Evolutionary conservation across 1,140 invertebrate genomes (phyloP).

Genomic region (Galleria mellonella): DNA sequence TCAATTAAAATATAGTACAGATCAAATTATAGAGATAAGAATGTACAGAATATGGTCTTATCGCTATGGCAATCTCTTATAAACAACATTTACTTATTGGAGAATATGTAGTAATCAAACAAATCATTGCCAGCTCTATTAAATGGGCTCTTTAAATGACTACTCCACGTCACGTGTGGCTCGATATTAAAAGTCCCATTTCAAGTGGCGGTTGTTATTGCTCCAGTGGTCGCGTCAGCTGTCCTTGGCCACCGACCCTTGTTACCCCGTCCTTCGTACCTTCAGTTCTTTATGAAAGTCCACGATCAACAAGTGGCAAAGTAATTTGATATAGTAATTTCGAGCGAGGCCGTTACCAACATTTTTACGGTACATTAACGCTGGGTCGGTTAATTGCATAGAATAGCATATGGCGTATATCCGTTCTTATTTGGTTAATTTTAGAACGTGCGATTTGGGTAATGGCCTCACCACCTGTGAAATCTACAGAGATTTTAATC

Average conservation of each 20-base stretch:
- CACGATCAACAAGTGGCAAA: constrained; percentile 16
- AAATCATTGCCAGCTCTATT: too few relatives aligned
- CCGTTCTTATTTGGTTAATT: constrained; percentile 1
- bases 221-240: constrained; percentile 21
- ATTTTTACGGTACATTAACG: constrained; percentile 10
- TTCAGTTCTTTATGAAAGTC: constrained; percentile 8
- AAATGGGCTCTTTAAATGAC: neutral
- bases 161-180: constrained; percentile 9
- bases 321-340: constrained; percentile 14
- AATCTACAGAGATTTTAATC: neutral
- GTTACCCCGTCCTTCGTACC: constrained; percentile 3
- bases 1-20: too few relatives aligned
- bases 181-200: constrained; percentile 30
- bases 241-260: constrained; percentile 13
- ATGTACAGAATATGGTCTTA: too few relatives aligned
- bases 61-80: too few relatives aligned
- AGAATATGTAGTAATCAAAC: too few relatives aligned
- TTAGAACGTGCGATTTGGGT: neutral
- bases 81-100: too few relatives aligned
- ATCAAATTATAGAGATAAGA: too few relatives aligned
- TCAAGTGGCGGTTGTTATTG: constrained; percentile 22
- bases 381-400: too few relatives aligned
- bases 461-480: neutral
- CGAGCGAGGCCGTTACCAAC: neutral
- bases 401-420: too few relatives aligned